These are phyloP conservation scores for Heterodera carotae DNA, from an alignment of 1,140 invertebrate species.

Conservation along the genomic window DNA sequence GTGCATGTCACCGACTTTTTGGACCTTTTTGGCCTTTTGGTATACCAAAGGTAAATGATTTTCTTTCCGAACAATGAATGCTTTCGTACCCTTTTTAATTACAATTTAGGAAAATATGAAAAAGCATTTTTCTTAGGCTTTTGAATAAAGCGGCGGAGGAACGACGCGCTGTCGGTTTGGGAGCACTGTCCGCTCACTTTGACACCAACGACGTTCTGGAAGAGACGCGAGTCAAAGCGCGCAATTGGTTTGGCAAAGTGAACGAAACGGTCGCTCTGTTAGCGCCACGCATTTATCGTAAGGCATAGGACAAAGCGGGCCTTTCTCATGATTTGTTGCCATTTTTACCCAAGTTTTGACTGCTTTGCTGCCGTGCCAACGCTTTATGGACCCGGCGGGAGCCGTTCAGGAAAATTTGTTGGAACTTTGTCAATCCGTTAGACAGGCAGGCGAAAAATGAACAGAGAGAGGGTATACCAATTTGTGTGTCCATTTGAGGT, in stretches of 20 bases:
- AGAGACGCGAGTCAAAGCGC: conserved; percentile 88
- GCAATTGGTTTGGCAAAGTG: conserved; percentile 99
- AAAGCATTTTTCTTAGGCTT: conserved; percentile 3
- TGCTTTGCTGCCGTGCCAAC: conserved; percentile 38
- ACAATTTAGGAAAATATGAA: background rate
- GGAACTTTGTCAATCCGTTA: conserved; percentile 35
- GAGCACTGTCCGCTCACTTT: conserved; percentile 66
- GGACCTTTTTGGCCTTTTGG: conserved; percentile 89
- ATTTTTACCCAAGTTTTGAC: conserved; percentile 34
- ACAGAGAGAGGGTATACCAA: no score
- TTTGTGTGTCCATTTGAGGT: conserved; percentile 1
- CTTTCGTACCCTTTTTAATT: no score
- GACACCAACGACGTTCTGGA: conserved; percentile 77
- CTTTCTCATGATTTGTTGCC: no score
- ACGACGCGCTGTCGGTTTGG: conserved; percentile 28
- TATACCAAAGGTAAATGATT: conserved; percentile 66
- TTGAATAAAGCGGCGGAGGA: conserved; percentile 1
- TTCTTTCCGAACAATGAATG: no score
- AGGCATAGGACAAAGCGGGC: background rate
- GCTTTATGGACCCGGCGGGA: conserved; percentile 42
- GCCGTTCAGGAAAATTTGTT: conserved; percentile 44
- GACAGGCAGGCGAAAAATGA: background rate
- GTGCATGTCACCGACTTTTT: conserved; percentile 91
- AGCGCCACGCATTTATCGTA: conserved; percentile 77
- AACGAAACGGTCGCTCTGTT: conserved; percentile 91